phyloP scores from a whole-genome alignment of 2,113 vertebrate genomes.

The Alexandromys fortis region DNA sequence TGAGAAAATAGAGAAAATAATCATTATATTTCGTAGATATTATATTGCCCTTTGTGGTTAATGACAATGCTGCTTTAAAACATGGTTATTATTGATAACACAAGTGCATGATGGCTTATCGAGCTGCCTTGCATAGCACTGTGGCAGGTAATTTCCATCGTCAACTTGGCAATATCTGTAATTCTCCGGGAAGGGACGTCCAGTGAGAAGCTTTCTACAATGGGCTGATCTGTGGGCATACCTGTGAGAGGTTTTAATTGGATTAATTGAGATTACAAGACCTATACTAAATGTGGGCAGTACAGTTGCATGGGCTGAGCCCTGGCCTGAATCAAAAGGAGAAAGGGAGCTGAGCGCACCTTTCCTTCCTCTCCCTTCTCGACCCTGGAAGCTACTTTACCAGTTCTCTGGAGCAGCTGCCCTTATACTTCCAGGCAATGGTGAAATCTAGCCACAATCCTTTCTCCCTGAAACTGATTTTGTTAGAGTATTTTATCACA shows the following conservation, averaged over 20 bases:
- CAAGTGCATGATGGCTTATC: background rate
- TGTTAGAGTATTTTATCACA: background rate
- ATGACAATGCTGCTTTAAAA: conserved; percentile 53
- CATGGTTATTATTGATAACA: conserved; percentile 38
- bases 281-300: background rate
- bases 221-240: background rate
- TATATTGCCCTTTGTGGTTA: conserved; percentile 35
- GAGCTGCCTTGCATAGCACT: conserved; percentile 6
- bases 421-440: background rate
- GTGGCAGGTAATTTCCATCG: background rate
- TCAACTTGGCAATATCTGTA: background rate
- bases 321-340: background rate
- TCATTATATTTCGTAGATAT: conserved; percentile 60
- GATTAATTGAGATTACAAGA: no score
- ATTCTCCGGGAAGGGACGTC: background rate
- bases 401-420: background rate
- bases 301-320: background rate
- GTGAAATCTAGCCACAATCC: background rate
- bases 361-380: background rate
- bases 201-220: background rate
- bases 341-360: background rate
- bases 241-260: background rate
- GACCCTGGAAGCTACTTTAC: background rate
- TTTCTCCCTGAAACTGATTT: background rate
- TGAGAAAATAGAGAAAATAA: conserved; percentile 64